Conservation (phyloP, 30 jellyfish, hydroid and myxozoan species). For the Hydractinia echinata region DNA sequence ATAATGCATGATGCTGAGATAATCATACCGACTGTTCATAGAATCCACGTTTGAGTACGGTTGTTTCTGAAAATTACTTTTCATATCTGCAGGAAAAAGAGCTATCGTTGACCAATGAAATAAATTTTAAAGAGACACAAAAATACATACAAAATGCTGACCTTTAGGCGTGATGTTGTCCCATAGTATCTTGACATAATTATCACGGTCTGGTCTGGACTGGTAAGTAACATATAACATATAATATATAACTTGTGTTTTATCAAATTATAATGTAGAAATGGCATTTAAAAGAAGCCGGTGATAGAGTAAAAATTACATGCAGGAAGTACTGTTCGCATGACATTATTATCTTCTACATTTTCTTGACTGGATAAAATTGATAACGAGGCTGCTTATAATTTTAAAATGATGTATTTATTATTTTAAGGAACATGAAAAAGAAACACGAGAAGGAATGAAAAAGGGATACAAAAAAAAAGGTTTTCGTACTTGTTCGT, state of each 20-base stretch:
- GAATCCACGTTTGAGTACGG: slow-evolving; percentile 13
- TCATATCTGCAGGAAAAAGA: slow-evolving; percentile 7
- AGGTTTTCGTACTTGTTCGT: slow-evolving; percentile 10
- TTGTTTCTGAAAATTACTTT: not conserved
- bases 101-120: not conserved
- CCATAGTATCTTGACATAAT: slow-evolving; percentile 3
- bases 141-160: not conserved
- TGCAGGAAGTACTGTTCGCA: too few species aligned
- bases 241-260: too few species aligned
- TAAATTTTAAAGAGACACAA: not conserved
- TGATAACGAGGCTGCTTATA: too few species aligned
- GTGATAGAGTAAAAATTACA: too few species aligned
- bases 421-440: too few species aligned
- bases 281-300: too few species aligned
- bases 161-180: slow-evolving; percentile 23
- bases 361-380: too few species aligned
- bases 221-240: not conserved
- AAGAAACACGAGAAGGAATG: too few species aligned
- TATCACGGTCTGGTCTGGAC: slow-evolving; percentile 26
- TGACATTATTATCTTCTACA: too few species aligned
- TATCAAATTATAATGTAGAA: too few species aligned
- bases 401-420: too few species aligned
- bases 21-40: slow-evolving; percentile 16
- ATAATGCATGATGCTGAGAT: slow-evolving; percentile 26
- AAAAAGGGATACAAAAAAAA: not conserved